Conservation (phyloP, 1,140 invertebrate genomes). For the Phenacoccus solenopsis region DNA sequence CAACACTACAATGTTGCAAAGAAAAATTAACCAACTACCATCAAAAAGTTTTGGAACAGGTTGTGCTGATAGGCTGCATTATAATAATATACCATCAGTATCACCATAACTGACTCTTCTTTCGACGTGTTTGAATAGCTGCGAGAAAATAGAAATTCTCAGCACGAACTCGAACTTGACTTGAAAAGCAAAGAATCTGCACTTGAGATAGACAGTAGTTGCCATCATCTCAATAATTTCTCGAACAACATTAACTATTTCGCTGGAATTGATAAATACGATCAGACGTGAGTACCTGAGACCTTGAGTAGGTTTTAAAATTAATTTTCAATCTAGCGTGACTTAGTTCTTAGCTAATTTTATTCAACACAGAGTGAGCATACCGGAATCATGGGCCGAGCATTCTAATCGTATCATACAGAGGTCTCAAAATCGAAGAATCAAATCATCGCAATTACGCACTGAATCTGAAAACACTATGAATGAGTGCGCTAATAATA, state of each 20-base stretch:
- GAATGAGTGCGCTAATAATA: slow-evolving; percentile 64
- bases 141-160: slow-evolving; percentile 53
- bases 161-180: slow-evolving; percentile 78
- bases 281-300: slow-evolving; percentile 52
- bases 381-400: slow-evolving; percentile 73
- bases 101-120: too few species aligned
- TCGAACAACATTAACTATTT: slow-evolving; percentile 77
- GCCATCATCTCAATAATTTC: slow-evolving; percentile 76
- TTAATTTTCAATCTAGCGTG: background rate
- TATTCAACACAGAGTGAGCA: slow-evolving; percentile 45
- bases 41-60: slow-evolving; percentile 50
- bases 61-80: too few species aligned
- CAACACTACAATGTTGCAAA: slow-evolving; percentile 61
- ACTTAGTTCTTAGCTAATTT: background rate
- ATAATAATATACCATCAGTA: too few species aligned
- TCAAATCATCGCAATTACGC: slow-evolving; percentile 63
- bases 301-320: too few species aligned
- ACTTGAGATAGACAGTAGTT: slow-evolving; percentile 70
- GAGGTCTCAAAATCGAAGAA: slow-evolving; percentile 70
- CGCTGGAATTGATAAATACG: slow-evolving; percentile 78
- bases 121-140: slow-evolving; percentile 34
- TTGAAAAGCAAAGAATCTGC: slow-evolving; percentile 78
- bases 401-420: slow-evolving; percentile 68
- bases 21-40: slow-evolving; percentile 58
- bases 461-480: slow-evolving; percentile 66